Conservation (phyloP, 2,113 vertebrate genomes). For the Sterna hirundo region DNA sequence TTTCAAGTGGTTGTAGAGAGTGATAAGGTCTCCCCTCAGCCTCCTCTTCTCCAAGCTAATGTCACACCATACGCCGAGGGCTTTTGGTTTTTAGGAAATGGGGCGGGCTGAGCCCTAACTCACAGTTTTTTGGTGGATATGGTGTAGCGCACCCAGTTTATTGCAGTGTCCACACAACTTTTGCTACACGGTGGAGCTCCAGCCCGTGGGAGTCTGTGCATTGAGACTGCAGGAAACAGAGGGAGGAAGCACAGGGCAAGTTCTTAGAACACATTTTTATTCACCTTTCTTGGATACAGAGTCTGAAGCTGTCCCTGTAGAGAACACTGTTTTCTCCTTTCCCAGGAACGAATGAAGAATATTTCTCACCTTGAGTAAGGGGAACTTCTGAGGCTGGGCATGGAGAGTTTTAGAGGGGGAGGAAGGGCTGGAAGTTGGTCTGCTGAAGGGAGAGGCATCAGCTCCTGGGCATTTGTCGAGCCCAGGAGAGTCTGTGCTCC, state of each 20-base stretch:
- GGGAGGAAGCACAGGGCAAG: neutral
- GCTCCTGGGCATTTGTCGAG: neutral
- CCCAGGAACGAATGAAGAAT: neutral
- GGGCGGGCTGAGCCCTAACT: neutral
- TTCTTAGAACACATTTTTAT: neutral
- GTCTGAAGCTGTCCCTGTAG: neutral
- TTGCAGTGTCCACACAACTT: neutral
- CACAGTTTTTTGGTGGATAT: neutral
- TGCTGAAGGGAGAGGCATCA: neutral
- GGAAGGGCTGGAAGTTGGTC: neutral
- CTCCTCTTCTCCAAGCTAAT: neutral
- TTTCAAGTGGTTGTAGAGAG: neutral
- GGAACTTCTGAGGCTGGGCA: neutral
- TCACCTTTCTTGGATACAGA: neutral
- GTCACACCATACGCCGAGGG: neutral
- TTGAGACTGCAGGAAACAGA: neutral
- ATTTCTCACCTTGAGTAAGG: neutral
- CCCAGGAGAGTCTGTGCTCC: neutral
- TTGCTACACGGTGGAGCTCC: neutral
- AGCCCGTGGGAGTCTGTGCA: neutral
- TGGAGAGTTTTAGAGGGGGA: neutral
- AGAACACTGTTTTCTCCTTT: neutral
- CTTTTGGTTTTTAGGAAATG: neutral
- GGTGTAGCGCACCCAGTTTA: neutral
- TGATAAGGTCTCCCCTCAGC: neutral